Conservation (phyloP, 1,140 invertebrate species). For the Calephelis nemesis region DNA sequence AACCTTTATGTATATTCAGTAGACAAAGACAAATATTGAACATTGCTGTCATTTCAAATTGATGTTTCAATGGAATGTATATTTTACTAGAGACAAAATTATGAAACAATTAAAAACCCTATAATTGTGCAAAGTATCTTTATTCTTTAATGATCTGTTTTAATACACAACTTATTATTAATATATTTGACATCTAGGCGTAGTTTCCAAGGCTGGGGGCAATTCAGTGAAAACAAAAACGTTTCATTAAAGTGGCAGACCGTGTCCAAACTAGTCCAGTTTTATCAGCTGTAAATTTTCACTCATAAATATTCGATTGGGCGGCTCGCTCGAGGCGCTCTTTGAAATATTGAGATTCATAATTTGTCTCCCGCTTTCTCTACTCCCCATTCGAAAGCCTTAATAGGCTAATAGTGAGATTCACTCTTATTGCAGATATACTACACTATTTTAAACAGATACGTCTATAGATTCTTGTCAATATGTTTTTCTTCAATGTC, state of each 20-base stretch:
- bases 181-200: background rate
- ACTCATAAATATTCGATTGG: slow-evolving; percentile 75
- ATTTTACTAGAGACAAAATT: too few relatives aligned
- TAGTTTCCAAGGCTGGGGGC: background rate
- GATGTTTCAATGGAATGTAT: too few relatives aligned
- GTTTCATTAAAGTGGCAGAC: slow-evolving; percentile 47
- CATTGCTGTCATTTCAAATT: too few relatives aligned
- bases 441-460: background rate
- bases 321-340: slow-evolving; percentile 33
- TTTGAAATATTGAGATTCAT: slow-evolving; percentile 67
- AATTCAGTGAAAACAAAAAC: slow-evolving; percentile 29
- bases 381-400: slow-evolving; percentile 28
- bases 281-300: slow-evolving; percentile 74
- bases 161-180: background rate
- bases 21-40: too few relatives aligned
- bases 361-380: slow-evolving; percentile 58
- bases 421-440: background rate
- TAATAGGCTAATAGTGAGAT: slow-evolving; percentile 30
- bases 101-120: too few relatives aligned
- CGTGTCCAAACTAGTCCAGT: slow-evolving; percentile 42
- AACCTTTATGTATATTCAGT: too few relatives aligned
- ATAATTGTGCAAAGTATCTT: too few relatives aligned
- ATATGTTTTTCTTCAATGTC: too few relatives aligned
- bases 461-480: too few relatives aligned
- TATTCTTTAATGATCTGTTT: too few relatives aligned